Base-by-base conservation (phyloP, 2,797 vertebrate species). In the Dendrocincla fuliginosa region DNA sequence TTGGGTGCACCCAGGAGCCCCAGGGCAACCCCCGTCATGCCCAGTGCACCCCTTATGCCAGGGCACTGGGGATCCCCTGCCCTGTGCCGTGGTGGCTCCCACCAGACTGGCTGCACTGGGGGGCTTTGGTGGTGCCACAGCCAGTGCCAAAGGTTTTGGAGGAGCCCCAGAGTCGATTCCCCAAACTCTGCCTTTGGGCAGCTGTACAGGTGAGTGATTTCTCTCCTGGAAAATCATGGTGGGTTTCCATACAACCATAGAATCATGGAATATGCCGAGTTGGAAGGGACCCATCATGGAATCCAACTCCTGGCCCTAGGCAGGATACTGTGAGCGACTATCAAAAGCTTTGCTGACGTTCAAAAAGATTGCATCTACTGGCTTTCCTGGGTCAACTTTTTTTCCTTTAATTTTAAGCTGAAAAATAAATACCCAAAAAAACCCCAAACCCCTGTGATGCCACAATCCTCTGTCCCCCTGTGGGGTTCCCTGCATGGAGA, bases 81-180 rank as follows among this genome's bases (percentile, higher is more conserved):
- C 35, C 13, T 11, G 33, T 0, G 11, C 6, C 1, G 0, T 2
- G 1, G 47, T 0, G 1, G 27, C 4, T 57, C 14, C 35, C 49
- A 4, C 0, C 0, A 46, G 8, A 9, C 33, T 16, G 76, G 30
- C 24, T 56, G 22, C 0, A 0, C 27, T 30, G 0, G 0, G 76
- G 42, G 17, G 10, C 5, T 61, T 35, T 53, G 1, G 4, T 18
- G 64, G 60, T n/a, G 57, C 57, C 9, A 13, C 42, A 35, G 49
- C 6, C 0, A 0, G 14, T 56, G 69, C 65, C 28, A 57, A 33
- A 80, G 16, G 23, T 41, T 81, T 84, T 90, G 78, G 77, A 70
- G 53, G 33, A 74, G 19, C 37, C 56, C 15, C 61, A 60, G 87
- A 64, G 23, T 28, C 71, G 19, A 3, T 60, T 87, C 28, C 53